Base-by-base conservation (phyloP, 2,113 vertebrate species). In the Semnornis frantzii region DNA sequence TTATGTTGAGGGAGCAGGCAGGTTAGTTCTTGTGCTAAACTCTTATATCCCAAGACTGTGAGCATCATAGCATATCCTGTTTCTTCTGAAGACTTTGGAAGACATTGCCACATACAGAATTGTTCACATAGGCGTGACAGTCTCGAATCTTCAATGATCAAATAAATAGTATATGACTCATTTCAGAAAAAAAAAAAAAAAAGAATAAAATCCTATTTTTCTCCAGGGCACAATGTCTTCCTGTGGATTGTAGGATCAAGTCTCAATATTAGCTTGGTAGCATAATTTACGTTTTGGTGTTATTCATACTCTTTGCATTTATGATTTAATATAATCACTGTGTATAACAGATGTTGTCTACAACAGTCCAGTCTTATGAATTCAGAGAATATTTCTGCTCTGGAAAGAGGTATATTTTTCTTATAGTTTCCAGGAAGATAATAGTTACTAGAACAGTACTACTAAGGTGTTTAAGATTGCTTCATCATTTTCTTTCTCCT, bases 401-500 rank as follows among this genome's bases (percentile, higher is more conserved):
- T 88, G 39, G 11, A 66, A 66, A 82, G 15, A 66, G 14, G 14
- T 28, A 71, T 48, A 64, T 2, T 23, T 90, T 70, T 88, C 25
- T 48, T 71, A 8, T 7, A 39, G 5, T 19, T 78, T 87, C 6
- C 7, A 33, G 81, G 30, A 82, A 72, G 27, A 39, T 65, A 70
- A 27, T 70, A 74, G 9, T 81, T 90, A 78, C 31, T 34, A 73
- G 78, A 91, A 57, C 6, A 50, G 54, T 14, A 82, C 33, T 81
- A 86, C n/a, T 17, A 44, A 64, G 31, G 21, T 9, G 1, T 90
- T 93, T 78, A 74, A 73, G 28, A 20, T 81, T 60, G 21, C 28
- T 94, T 89, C 54, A 76, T 89, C 17, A 52, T 86, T 89, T 93
- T 78, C 59, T 30, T 65, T 92, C n/a, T 78, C 33, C 39, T 89